Evolutionary conservation across 2,113 vertebrate species (phyloP).

Genomic region (Vidua macroura): DNA sequence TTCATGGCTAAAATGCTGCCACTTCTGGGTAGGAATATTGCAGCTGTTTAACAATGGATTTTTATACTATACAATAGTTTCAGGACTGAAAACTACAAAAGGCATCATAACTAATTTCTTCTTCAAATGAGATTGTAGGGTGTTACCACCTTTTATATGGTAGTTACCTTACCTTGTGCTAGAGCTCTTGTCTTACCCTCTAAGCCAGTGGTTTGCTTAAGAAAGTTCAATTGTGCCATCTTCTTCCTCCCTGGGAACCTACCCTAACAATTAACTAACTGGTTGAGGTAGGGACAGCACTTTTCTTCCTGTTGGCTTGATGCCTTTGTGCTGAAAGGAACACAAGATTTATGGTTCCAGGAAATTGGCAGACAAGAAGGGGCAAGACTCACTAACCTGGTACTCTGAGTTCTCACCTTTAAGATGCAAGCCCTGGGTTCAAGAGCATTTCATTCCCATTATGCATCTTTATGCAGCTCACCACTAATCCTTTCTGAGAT

Average conservation of each 20-base stretch:
- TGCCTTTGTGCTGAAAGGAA: not conserved
- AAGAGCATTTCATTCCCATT: not conserved
- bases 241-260: not conserved
- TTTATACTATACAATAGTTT: not conserved
- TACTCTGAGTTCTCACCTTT: not conserved
- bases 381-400: not conserved
- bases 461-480: not conserved
- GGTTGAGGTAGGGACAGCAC: not conserved
- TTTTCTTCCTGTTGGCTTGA: conserved; percentile 16
- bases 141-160: not conserved
- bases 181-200: not conserved
- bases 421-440: not conserved
- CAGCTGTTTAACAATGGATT: not conserved
- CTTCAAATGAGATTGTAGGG: not conserved
- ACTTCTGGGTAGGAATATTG: not conserved
- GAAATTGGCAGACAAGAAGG: conserved; percentile 14
- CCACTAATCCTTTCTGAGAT: not conserved
- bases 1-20: not conserved
- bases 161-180: not conserved
- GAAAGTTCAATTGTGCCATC: not conserved
- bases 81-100: not conserved
- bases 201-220: not conserved
- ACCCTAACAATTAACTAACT: not conserved
- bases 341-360: not conserved
- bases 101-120: not conserved